Evolutionary conservation across 2,113 vertebrate genomes (phyloP).

Genomic region (Microtus pennsylvanicus): DNA sequence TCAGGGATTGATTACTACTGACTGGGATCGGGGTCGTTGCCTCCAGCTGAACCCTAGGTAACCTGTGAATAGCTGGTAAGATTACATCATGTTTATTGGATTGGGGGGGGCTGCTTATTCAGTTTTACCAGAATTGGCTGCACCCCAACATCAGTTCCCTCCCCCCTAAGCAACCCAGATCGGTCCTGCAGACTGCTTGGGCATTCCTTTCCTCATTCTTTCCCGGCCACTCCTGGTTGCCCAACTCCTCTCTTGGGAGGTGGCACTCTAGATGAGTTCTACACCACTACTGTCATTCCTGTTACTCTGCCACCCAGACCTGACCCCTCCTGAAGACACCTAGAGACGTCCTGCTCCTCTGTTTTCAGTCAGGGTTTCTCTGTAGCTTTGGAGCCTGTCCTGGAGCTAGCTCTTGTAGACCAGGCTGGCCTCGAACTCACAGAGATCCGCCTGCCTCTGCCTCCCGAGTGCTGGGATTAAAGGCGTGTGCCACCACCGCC

Average conservation of each 20-base stretch:
- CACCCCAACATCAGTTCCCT: background rate
- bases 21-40: background rate
- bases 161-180: background rate
- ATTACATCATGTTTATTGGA: background rate
- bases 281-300: background rate
- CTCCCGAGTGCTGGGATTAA: too few species aligned
- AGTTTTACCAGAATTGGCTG: background rate
- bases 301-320: background rate
- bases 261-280: background rate
- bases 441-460: too few species aligned
- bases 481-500: too few species aligned
- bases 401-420: too few species aligned
- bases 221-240: background rate
- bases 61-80: background rate
- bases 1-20: background rate
- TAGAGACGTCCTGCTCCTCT: background rate
- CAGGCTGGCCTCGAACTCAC: too few species aligned
- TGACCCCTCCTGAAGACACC: background rate
- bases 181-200: background rate
- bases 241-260: background rate
- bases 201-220: background rate
- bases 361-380: too few species aligned
- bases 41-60: background rate
- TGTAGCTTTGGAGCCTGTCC: too few species aligned
- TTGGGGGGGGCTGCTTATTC: background rate